Percentiles rank a stretch among this genome's conserved stretches.
These are phyloP conservation scores for Pachycephus smyrnensis DNA, from an alignment of 2,888 invertebrate species.

Conservation along the genomic window DNA sequence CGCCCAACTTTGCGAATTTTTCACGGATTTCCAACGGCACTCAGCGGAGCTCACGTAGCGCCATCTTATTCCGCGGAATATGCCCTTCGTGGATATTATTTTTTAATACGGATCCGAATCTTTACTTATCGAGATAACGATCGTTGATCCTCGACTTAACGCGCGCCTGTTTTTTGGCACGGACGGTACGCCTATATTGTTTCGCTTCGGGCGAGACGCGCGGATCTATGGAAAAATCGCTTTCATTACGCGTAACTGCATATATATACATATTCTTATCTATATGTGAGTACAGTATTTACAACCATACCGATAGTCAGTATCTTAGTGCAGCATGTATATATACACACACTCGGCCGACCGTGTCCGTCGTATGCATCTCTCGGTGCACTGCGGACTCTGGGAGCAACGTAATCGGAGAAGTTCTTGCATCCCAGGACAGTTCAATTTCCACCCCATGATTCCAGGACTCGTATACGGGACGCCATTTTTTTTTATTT, in stretches of 20 bases:
- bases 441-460: conserved; percentile 19
- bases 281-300: background rate
- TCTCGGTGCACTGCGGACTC: conserved; percentile 21
- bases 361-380: conserved; percentile 9
- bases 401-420: conserved; percentile 39
- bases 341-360: background rate
- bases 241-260: conserved; percentile 41
- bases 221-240: conserved; percentile 45
- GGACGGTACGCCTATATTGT: conserved; percentile 32
- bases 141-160: background rate
- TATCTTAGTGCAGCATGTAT: background rate
- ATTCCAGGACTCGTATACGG: background rate
- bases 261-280: background rate
- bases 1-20: conserved; percentile 64
- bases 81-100: background rate
- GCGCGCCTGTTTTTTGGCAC: conserved; percentile 16
- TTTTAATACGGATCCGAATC: background rate
- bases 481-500: background rate
- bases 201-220: conserved; percentile 34
- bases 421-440: conserved; percentile 26
- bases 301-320: background rate
- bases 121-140: background rate
- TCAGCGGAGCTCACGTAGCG: background rate
- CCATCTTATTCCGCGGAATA: background rate
- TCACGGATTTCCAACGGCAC: conserved; percentile 55